phyloP scores from a whole-genome alignment of 2,888 invertebrate genomes.

The Omphaloscelis lunosa region DNA sequence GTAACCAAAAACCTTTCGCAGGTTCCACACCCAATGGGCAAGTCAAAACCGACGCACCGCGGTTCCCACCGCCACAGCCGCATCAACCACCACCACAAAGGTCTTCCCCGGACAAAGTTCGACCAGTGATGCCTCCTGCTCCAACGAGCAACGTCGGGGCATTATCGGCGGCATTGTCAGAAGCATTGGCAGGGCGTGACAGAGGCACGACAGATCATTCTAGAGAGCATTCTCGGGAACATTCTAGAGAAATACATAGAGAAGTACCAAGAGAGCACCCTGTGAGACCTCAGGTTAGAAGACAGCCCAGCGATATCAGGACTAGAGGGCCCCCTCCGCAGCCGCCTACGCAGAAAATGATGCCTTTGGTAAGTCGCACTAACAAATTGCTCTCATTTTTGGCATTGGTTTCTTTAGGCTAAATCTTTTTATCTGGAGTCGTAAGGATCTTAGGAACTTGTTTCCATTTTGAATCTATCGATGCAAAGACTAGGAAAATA shows the following conservation, averaged over 20 bases:
- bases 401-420: not conserved
- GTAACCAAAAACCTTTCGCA: constrained; percentile 58
- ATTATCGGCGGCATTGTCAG: constrained; percentile 83
- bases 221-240: constrained; percentile 67
- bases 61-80: constrained; percentile 80
- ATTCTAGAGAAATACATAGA: constrained; percentile 82
- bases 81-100: constrained; percentile 74
- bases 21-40: constrained; percentile 85
- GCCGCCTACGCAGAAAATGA: constrained; percentile 93
- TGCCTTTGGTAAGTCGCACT: constrained; percentile 90
- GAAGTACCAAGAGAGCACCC: constrained; percentile 77
- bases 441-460: not conserved
- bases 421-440: not conserved
- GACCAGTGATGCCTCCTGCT: constrained; percentile 72
- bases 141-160: constrained; percentile 79
- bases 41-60: constrained; percentile 82
- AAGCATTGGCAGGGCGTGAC: constrained; percentile 80
- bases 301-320: constrained; percentile 85
- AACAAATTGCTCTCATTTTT: not conserved
- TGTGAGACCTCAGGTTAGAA: constrained; percentile 77
- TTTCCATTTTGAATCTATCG: not conserved
- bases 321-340: constrained; percentile 95
- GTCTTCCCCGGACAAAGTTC: constrained; percentile 81
- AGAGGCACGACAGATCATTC: constrained; percentile 59
- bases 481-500: not conserved